These are phyloP conservation scores for Acanthosepion lycidas DNA, from an alignment of 2,888 invertebrate species.

Conservation along the genomic window DNA sequence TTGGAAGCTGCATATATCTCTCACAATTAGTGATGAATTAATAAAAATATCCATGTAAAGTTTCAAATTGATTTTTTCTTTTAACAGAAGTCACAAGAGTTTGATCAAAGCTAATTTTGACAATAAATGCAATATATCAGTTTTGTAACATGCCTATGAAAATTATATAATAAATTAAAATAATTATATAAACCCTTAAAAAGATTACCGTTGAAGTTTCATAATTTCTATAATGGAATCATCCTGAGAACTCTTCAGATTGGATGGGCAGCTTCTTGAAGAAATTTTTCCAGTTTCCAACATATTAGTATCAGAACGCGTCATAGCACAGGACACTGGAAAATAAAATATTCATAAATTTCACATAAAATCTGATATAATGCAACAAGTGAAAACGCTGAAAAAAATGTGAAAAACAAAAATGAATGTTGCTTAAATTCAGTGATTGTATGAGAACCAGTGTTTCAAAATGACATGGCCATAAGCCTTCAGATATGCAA, in stretches of 20 bases:
- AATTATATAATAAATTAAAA: background rate
- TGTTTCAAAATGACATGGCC: no score
- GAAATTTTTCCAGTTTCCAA: constrained; percentile 59
- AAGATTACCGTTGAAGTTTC: constrained; percentile 62
- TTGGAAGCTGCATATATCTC: no score
- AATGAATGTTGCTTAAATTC: background rate
- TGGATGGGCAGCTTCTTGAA: constrained; percentile 69
- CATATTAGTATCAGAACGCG: constrained; percentile 71
- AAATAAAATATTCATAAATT: background rate
- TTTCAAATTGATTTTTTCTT: no score
- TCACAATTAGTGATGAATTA: no score
- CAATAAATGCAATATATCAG: no score
- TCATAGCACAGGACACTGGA: constrained; percentile 64
- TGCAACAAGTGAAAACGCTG: no score
- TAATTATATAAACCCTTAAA: background rate
- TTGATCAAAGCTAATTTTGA: no score
- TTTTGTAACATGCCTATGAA: no score
- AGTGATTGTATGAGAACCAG: no score
- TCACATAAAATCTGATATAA: background rate
- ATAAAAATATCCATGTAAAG: no score
- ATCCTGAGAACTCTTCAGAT: constrained; percentile 64
- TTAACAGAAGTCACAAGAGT: no score
- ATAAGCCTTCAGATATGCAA: no score
- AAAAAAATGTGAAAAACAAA: background rate
- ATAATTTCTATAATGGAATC: constrained; percentile 68